Conservation (phyloP, 1,140 invertebrate genomes). For the Lanistes nyassanus region DNA sequence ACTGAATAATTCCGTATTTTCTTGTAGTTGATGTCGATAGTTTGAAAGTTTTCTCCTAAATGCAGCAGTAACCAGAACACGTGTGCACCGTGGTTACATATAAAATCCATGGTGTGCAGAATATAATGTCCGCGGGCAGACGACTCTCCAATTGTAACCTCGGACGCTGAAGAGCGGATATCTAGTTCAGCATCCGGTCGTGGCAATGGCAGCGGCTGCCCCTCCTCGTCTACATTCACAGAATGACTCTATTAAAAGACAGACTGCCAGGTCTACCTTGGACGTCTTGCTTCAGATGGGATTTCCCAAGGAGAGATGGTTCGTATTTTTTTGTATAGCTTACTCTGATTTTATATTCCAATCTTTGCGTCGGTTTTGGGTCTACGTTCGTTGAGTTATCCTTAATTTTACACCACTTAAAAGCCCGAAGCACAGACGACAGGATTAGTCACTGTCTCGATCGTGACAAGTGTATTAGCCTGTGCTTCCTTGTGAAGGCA, state of each 20-base stretch:
- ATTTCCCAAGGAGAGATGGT: conserved; percentile 87
- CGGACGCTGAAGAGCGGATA: not conserved
- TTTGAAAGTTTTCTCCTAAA: not conserved
- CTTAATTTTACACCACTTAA: no score
- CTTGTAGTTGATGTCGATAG: no score
- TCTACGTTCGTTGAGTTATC: no score
- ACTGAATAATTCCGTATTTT: no score
- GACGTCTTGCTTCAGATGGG: conserved; percentile 88
- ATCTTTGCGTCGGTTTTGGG: no score
- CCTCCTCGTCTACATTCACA: conserved; percentile 22
- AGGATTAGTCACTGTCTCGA: not conserved
- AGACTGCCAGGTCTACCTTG: conserved; percentile 71
- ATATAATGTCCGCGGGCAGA: no score
- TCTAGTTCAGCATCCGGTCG: not conserved
- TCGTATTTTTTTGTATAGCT: conserved; percentile 68
- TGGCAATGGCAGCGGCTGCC: conserved; percentile 23
- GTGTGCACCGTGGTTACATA: not conserved
- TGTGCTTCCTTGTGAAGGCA: no score
- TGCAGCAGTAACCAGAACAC: not conserved
- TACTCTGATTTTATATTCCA: conserved; percentile 1
- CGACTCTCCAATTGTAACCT: not conserved
- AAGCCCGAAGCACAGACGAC: not conserved
- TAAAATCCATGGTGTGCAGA: not conserved
- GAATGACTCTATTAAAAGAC: conserved; percentile 16
- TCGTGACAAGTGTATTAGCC: not conserved